Base-by-base conservation (phyloP, 2,113 vertebrate species). In the Spermophilus dauricus region DNA sequence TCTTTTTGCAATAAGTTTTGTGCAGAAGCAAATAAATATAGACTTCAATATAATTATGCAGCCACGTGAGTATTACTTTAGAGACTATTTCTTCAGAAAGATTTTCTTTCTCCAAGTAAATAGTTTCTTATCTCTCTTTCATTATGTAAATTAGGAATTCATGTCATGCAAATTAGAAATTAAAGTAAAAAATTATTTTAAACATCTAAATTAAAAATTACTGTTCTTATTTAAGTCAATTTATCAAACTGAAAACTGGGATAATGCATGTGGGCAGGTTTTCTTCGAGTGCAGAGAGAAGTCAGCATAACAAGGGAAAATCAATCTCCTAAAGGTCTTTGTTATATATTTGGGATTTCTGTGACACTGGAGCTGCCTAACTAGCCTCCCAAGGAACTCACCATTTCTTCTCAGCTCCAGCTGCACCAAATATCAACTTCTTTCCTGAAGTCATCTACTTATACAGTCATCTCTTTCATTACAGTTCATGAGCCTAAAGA, bases 81-180 rank as follows among this genome's bases (percentile, higher is more conserved):
- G n/a, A 77, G 42, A 90, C 37, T 8, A 70, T 61, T 8, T 24
- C 73, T 89, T 72, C 76, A 51, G 70, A 83, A 85, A 76, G 61
- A 32, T 78, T 97, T 96, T 89, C 89, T 92, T 1, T 61, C n/a
- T 61, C 92, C 26, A 83, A 77, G 56, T 39, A 76, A 93, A 85
- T 87, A 93, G 81, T 84, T 70, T 80, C 42, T 91, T 72, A 28
- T n/a, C 45, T 86, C 84, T 89, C 45, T 86, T 75, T 58, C 12
- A 1, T 91, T 28, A 58, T 63, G 24, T 24, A 63, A 63, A 63
- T 63, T 63, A 63, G 24, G 24, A 63, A 63, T 11, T 63, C 61
- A 63, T 69, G 8, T 32, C 51, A 58, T 61, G 20, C 34, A 94
- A 67, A 86, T 91, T 91, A 86, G 48, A 69, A 56, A 78, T 32